Base-by-base conservation (phyloP, 1,140 invertebrate genomes). In the Drosophila rufa region DNA sequence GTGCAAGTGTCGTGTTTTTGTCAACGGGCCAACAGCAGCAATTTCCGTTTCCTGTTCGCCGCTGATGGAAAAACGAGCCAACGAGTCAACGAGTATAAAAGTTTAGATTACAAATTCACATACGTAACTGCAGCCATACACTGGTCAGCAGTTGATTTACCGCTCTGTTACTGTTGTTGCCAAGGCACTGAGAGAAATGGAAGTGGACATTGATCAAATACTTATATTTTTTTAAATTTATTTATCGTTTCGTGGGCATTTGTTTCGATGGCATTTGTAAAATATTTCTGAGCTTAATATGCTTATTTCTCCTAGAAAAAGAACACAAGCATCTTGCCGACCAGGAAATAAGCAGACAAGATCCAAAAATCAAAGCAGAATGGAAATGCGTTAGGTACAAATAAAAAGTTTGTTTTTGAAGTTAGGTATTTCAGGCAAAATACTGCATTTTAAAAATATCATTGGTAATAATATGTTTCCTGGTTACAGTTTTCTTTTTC, bases 41-140 rank as follows among this genome's bases (percentile, higher is more conserved):
- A 91, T 89, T 89, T 89, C 85, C 85, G 85, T 90, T 89, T 89
- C 85, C 85, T 90, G 80, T 81, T 71, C 79, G 69, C 61, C 73
- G 79, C 75, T 89, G 80, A 87, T 89, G 85, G 66, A 79, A 79
- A 74, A 66, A 69, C 64, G 59, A 76, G 62, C 55, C 59, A 79
- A 66, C 58, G 80, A 89, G 69, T 75, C 73, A 82, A 75, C 64
- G 84, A 71, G 80, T 78, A 77, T 77, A 89, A 89, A 89, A 89
- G 84, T 89, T 89, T 90, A 89, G 84, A 89, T 89, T 89, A 89
- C 84, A 89, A 90, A 90, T 89, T 90, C 84, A 89, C 84, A 89
- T 90, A 87, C 84, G 84, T 84, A 84, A 73, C 69, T 73, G 67
- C 74, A 78, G 56, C 62, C 69, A 48, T 60, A 80, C 62, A 89